Evolutionary conservation across 2,113 vertebrate species (phyloP).

Genomic region (Aviceda subcristata): DNA sequence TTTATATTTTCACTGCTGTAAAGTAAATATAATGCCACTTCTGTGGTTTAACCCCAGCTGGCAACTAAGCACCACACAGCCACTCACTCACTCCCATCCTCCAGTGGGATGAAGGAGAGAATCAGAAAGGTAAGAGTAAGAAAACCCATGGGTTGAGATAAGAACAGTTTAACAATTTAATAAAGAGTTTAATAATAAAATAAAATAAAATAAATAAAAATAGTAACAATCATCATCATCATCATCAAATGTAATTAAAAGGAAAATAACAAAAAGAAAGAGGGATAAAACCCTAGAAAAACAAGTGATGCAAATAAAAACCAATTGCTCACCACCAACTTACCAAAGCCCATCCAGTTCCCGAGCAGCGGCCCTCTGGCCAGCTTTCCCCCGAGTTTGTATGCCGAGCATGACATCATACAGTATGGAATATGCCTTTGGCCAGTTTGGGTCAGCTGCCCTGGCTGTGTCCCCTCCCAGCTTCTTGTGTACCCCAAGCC

Average conservation of each 20-base stretch:
- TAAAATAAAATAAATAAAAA: background rate
- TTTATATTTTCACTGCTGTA: background rate
- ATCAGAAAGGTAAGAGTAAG: background rate
- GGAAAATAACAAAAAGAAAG: background rate
- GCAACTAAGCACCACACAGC: background rate
- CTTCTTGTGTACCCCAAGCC: too few species aligned
- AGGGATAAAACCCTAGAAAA: background rate
- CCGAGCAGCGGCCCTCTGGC: background rate
- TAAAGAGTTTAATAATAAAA: background rate
- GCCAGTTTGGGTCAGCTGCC: background rate
- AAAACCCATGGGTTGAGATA: background rate
- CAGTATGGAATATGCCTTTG: background rate
- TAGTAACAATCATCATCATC: too few species aligned
- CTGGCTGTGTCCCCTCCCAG: background rate
- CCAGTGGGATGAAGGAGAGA: background rate
- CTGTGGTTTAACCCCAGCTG: background rate
- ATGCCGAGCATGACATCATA: background rate
- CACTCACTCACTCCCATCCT: background rate
- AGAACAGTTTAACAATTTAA: background rate
- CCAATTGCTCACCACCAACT: background rate
- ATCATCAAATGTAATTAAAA: too few species aligned
- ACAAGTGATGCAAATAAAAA: background rate
- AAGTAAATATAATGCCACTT: background rate
- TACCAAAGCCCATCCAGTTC: too few species aligned
- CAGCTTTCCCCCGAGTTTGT: background rate